These are phyloP conservation scores for Paramisgurnus dabryanus DNA, from an alignment of 2,113 vertebrate species.

Conservation along the genomic window DNA sequence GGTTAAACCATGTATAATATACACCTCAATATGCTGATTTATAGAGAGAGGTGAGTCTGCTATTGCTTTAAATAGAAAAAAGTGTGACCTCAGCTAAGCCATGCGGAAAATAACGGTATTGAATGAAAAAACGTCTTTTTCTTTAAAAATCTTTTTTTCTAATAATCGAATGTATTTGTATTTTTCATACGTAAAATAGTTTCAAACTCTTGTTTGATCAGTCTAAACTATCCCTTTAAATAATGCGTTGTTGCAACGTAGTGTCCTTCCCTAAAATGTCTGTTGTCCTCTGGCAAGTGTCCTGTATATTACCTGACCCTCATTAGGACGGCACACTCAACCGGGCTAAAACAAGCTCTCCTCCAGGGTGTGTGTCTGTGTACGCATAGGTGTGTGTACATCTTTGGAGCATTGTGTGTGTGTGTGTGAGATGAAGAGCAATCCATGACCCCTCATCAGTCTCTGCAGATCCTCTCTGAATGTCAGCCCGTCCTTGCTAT, in stretches of 20 bases:
- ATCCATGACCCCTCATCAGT: constrained; percentile 50
- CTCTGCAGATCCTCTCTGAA: constrained; percentile 45
- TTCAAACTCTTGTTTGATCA: too few relatives aligned
- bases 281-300: constrained; percentile 25
- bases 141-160: too few relatives aligned
- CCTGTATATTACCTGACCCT: constrained; percentile 46
- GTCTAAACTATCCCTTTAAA: too few relatives aligned
- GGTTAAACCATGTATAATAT: neutral
- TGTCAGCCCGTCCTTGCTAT: constrained; percentile 45
- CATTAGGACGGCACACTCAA: constrained; percentile 49
- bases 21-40: neutral
- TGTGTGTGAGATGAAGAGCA: constrained; percentile 33
- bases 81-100: neutral
- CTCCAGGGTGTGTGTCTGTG: constrained; percentile 38
- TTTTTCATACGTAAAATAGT: too few relatives aligned
- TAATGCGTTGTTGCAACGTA: neutral
- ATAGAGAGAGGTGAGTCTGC: neutral
- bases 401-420: constrained; percentile 29
- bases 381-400: constrained; percentile 30
- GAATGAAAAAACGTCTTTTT: neutral
- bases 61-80: neutral
- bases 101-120: neutral
- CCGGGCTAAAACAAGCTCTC: constrained; percentile 44
- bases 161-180: too few relatives aligned
- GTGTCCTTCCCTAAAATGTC: constrained; percentile 10